phyloP scores from a whole-genome alignment of 2,113 vertebrate genomes.

The Reinhardtius hippoglossoides region DNA sequence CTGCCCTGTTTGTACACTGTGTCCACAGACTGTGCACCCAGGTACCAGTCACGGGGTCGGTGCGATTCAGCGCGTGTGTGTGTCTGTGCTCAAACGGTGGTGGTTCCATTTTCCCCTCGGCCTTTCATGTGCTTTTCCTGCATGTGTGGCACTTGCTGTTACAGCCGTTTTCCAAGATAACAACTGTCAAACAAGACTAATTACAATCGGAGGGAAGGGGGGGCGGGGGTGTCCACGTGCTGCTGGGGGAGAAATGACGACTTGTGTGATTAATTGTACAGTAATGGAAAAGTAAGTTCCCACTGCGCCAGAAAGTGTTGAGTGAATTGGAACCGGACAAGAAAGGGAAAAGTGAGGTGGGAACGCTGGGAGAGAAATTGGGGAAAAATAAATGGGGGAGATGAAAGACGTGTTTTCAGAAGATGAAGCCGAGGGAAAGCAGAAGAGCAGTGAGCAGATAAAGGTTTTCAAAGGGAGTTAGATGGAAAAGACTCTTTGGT shows the following conservation, averaged over 20 bases:
- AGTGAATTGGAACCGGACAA: conserved; percentile 67
- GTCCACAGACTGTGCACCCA: conserved; percentile 49
- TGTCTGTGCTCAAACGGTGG: conserved; percentile 50
- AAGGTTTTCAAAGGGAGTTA: neutral
- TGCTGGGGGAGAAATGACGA: conserved; percentile 30
- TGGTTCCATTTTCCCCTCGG: conserved; percentile 54
- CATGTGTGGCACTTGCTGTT: conserved; percentile 63
- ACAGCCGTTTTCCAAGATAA: conserved; percentile 78
- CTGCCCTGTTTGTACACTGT: conserved; percentile 57
- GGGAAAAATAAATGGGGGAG: conserved; percentile 38
- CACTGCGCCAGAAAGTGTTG: conserved; percentile 51
- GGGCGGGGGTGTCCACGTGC: conserved; percentile 31
- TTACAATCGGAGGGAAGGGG: conserved; percentile 57
- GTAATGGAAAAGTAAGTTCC: conserved; percentile 68
- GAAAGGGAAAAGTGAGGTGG: conserved; percentile 55
- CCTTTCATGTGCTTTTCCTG: conserved; percentile 49
- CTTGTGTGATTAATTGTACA: conserved; percentile 66
- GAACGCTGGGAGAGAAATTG: conserved; percentile 21
- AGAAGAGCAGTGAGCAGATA: neutral
- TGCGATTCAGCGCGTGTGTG: conserved; percentile 39
- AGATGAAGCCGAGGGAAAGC: conserved; percentile 17
- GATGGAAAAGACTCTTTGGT: neutral
- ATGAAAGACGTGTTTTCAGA: conserved; percentile 51
- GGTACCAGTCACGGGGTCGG: conserved; percentile 29
- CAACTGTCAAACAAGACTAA: conserved; percentile 76